phyloP scores from a whole-genome alignment of 2,797 vertebrate genomes.

The Malurus leucopterus region DNA sequence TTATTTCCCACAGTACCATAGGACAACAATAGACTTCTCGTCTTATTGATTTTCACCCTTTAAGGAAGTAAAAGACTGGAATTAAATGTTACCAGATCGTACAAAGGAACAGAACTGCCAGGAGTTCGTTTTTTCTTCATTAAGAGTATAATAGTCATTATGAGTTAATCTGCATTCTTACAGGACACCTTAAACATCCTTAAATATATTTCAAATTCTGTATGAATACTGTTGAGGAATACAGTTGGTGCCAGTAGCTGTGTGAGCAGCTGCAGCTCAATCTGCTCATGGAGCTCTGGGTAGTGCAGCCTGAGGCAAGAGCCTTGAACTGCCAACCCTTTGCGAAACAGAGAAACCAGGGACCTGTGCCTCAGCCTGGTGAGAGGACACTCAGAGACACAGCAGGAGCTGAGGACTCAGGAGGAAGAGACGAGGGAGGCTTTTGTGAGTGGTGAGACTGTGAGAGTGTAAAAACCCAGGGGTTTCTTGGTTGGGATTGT shows the following conservation, averaged over 20 bases:
- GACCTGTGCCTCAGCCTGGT: not conserved
- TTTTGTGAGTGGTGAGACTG: not conserved
- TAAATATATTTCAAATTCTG: not conserved
- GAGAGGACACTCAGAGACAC: not conserved
- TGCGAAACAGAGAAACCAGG: accelerated
- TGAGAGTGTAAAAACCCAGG: not conserved
- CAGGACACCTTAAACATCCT: not conserved
- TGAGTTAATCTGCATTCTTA: not conserved
- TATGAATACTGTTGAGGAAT: not conserved
- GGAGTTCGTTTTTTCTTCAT: not conserved
- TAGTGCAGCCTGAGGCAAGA: not conserved
- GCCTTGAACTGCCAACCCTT: not conserved
- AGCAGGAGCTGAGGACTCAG: not conserved
- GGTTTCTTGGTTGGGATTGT: not conserved
- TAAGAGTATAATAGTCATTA: not conserved
- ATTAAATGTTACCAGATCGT: not conserved
- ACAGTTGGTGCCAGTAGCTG: not conserved
- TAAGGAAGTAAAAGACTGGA: not conserved
- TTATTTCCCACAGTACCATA: not conserved
- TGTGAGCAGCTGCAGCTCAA: not conserved
- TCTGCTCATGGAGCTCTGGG: not conserved
- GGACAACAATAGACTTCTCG: not conserved
- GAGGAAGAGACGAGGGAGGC: not conserved
- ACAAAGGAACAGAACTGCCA: not conserved
- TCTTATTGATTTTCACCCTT: not conserved